These are phyloP conservation scores for Pluvialis apricaria DNA, from an alignment of 2,113 vertebrate genomes.

Conservation along the genomic window DNA sequence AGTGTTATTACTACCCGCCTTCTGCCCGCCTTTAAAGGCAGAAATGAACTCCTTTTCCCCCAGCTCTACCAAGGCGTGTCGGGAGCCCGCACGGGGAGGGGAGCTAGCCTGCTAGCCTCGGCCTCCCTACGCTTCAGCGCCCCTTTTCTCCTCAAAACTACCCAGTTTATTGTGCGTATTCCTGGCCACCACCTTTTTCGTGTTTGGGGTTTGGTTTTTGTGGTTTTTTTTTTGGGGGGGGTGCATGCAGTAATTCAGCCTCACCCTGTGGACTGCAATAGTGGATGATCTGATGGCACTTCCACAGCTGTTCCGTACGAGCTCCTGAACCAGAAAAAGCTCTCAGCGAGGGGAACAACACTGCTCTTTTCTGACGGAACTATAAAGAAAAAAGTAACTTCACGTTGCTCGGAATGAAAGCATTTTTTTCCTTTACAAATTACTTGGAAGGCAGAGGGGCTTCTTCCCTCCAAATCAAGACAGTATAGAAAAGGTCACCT, in stretches of 20 bases:
- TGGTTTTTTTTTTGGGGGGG: neutral
- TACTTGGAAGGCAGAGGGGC: neutral
- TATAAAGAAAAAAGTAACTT: neutral
- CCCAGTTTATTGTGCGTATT: neutral
- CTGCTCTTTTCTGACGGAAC: neutral
- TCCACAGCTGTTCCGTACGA: neutral
- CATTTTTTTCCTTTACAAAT: neutral
- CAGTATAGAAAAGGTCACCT: neutral
- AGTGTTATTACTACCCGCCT: neutral
- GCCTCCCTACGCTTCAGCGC: neutral
- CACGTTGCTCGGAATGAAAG: neutral
- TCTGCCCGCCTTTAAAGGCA: neutral
- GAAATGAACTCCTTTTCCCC: neutral
- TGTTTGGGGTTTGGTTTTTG: too few species aligned
- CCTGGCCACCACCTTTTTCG: neutral
- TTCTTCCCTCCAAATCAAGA: neutral
- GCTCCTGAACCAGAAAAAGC: neutral
- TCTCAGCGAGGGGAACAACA: neutral
- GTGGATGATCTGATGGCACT: neutral
- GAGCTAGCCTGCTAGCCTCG: neutral
- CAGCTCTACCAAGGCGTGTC: accelerated
- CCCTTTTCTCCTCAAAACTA: neutral
- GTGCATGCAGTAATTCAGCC: neutral
- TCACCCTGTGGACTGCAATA: neutral
- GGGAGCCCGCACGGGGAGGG: neutral